phyloP scores from a whole-genome alignment of 2,888 invertebrate species.

The Himalopsyche tibetana region DNA sequence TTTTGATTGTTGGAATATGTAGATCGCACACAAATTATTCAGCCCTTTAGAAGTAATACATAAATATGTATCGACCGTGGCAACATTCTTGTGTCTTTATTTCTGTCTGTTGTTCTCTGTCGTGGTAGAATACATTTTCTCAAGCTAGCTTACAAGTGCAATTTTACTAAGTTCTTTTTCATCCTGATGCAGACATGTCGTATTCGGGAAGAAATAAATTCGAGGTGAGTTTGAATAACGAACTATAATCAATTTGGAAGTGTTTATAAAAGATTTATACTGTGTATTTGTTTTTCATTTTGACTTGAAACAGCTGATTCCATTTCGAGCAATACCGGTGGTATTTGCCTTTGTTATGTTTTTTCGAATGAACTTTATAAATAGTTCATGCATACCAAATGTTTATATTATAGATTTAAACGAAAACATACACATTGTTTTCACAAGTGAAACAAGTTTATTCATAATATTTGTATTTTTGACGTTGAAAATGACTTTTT shows the following conservation, averaged over 20 bases:
- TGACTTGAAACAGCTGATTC: conserved; percentile 80
- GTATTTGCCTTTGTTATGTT: conserved; percentile 56
- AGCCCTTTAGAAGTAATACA: too few relatives aligned
- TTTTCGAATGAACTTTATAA: conserved; percentile 45
- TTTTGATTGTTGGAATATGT: too few relatives aligned
- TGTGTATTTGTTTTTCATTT: conserved; percentile 72
- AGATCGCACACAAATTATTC: too few relatives aligned
- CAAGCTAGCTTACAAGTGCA: conserved; percentile 31
- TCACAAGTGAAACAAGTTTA: background rate
- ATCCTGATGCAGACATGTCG: conserved; percentile 76
- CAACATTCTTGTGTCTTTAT: background rate
- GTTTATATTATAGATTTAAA: background rate
- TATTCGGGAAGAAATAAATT: conserved; percentile 82
- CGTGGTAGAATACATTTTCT: conserved; percentile 8
- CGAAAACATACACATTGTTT: background rate
- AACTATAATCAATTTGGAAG: conserved; percentile 58
- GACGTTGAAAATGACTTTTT: conserved; percentile 37
- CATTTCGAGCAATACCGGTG: conserved; percentile 68
- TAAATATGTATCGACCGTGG: background rate
- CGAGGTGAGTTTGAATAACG: conserved; percentile 74
- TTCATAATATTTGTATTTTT: background rate
- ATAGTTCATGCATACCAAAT: background rate
- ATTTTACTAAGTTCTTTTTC: conserved; percentile 17
- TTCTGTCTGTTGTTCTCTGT: background rate
- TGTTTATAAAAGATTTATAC: conserved; percentile 52